These are phyloP conservation scores for Enteromius argenteus DNA, from an alignment of 2,797 vertebrate species.

Conservation along the genomic window DNA sequence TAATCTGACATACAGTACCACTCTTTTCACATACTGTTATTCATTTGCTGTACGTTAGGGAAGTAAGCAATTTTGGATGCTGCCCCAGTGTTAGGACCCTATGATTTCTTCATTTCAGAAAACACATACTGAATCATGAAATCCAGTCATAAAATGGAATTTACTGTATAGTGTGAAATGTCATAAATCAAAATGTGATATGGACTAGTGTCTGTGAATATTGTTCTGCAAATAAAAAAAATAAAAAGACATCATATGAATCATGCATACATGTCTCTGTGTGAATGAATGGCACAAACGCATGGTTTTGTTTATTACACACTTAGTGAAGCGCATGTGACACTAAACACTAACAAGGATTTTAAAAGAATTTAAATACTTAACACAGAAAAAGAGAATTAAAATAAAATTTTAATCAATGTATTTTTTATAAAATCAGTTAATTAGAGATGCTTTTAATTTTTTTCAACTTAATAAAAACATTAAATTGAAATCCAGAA, in stretches of 20 bases:
- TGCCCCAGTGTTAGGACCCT: background rate
- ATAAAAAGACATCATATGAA: too few relatives aligned
- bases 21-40: background rate
- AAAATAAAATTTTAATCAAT: too few relatives aligned
- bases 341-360: too few relatives aligned
- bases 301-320: too few relatives aligned
- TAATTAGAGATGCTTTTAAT: background rate
- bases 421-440: background rate
- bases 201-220: background rate
- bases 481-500: too few relatives aligned
- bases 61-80: background rate
- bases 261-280: too few relatives aligned
- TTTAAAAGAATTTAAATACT: too few relatives aligned
- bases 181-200: background rate
- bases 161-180: background rate
- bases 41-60: background rate
- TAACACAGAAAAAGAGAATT: too few relatives aligned
- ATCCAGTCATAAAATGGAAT: background rate
- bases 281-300: too few relatives aligned
- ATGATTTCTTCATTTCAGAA: background rate
- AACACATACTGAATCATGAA: background rate
- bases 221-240: too few relatives aligned
- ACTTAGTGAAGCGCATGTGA: too few relatives aligned
- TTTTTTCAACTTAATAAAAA: background rate
- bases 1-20: background rate